A percentile compares a stretch with the other conserved stretches of the same genome.
These are phyloP conservation scores for Dendrolimus houi DNA, from an alignment of 2,888 invertebrate species.

Conservation along the genomic window DNA sequence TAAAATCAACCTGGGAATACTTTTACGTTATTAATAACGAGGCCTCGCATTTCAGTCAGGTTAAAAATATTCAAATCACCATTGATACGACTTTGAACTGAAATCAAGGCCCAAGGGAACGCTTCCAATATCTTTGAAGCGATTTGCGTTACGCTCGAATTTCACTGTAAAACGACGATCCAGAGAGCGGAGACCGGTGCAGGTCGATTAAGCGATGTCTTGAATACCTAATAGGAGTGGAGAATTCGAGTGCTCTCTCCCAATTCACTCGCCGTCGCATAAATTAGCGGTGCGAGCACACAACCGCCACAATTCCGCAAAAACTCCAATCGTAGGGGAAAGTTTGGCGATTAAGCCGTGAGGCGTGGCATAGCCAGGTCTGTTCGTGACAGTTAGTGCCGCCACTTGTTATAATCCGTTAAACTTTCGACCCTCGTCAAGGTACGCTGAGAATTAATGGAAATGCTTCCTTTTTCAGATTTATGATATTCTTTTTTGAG, in stretches of 20 bases:
- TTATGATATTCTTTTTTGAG: slow-evolving; percentile 39
- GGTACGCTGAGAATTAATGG: slow-evolving; percentile 66
- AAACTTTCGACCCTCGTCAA: slow-evolving; percentile 73
- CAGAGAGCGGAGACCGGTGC: slow-evolving; percentile 33
- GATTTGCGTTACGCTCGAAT: slow-evolving; percentile 41
- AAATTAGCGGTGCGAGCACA: slow-evolving; percentile 61
- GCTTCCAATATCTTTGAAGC: slow-evolving; percentile 40
- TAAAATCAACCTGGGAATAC: too few relatives aligned
- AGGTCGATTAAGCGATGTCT: slow-evolving; percentile 65
- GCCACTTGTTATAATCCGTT: slow-evolving; percentile 73
- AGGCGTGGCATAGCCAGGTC: slow-evolving; percentile 69
- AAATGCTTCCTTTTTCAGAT: slow-evolving; percentile 54
- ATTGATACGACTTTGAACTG: slow-evolving; percentile 26
- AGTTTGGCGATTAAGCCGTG: slow-evolving; percentile 74
- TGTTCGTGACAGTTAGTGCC: slow-evolving; percentile 72
- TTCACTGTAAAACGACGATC: slow-evolving; percentile 49
- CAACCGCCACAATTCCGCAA: slow-evolving; percentile 60
- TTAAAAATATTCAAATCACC: not conserved
- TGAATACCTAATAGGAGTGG: slow-evolving; percentile 64
- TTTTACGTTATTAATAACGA: too few relatives aligned
- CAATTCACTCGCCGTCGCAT: slow-evolving; percentile 57
- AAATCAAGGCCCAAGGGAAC: slow-evolving; percentile 32
- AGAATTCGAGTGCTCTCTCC: slow-evolving; percentile 44
- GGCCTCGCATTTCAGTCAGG: not conserved
- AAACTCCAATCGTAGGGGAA: slow-evolving; percentile 72